Percentiles rank a stretch among this genome's conserved stretches.
These are phyloP conservation scores for Acrossocheilus wenchowensis DNA, from an alignment of 2,797 vertebrate genomes.

Conservation along the genomic window DNA sequence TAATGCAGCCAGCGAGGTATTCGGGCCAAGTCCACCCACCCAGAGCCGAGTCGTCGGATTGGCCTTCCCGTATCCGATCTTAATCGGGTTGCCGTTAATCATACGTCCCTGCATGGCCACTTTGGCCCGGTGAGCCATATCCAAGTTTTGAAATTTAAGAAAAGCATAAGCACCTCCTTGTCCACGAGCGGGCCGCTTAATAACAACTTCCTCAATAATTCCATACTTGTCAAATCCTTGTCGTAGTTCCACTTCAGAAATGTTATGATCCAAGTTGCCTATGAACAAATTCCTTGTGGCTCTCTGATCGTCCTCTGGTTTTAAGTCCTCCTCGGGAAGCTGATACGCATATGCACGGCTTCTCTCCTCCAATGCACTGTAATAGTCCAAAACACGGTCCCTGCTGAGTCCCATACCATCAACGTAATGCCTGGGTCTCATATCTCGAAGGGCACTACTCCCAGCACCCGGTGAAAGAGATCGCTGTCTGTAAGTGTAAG, in stretches of 20 bases:
- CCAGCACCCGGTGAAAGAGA: conserved; percentile 88
- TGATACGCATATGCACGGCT: conserved; percentile 86
- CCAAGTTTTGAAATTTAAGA: conserved; percentile 97
- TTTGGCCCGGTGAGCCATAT: conserved; percentile 97
- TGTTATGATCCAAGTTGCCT: conserved; percentile 92
- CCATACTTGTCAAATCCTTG: conserved; percentile 95
- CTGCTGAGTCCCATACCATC: conserved; percentile 85
- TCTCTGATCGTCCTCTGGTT: conserved; percentile 95
- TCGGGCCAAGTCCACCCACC: conserved; percentile 93
- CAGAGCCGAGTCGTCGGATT: conserved; percentile 96
- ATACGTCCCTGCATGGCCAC: conserved; percentile 95
- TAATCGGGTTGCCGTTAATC: conserved; percentile 92
- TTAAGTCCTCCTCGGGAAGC: conserved; percentile 90
- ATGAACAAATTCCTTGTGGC: conserved; percentile 97
- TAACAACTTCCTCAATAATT: conserved; percentile 95
- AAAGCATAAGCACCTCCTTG: conserved; percentile 95
- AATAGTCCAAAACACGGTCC: conserved; percentile 90
- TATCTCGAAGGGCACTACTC: conserved; percentile 80
- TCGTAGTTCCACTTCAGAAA: conserved; percentile 90
- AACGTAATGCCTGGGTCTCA: conserved; percentile 85
- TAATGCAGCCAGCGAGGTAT: conserved; percentile 89
- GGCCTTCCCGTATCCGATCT: conserved; percentile 96
- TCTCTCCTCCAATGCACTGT: conserved; percentile 90
- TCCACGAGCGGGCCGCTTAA: conserved; percentile 90
- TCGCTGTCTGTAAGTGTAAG: conserved; percentile 89